Evolutionary conservation across 2,797 vertebrate species (phyloP).

Genomic region (Florisuga fusca): DNA sequence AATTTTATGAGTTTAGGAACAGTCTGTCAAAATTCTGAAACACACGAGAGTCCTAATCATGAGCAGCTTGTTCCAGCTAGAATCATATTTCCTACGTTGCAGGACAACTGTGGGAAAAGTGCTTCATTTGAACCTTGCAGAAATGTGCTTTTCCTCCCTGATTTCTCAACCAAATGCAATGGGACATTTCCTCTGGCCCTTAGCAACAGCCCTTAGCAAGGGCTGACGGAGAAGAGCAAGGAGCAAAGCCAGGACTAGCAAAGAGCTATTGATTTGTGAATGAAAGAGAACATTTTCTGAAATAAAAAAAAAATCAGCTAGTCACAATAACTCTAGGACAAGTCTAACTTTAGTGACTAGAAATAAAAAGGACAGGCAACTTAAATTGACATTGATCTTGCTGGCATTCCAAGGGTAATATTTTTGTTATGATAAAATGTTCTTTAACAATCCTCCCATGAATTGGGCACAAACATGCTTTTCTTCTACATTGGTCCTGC

Average conservation of each 20-base stretch:
- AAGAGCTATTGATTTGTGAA: conserved; percentile 32
- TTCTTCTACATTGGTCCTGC: conserved; percentile 32
- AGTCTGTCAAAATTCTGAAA: conserved; percentile 35
- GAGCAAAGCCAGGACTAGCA: conserved; percentile 47
- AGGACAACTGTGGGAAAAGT: conserved; percentile 5
- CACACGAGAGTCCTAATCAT: neutral
- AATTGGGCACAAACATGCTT: conserved; percentile 42
- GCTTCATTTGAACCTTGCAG: conserved; percentile 44
- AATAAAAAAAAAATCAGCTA: neutral
- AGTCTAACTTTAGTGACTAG: neutral
- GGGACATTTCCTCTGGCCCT: conserved; percentile 50
- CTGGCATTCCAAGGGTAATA: conserved; percentile 42
- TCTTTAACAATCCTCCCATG: conserved; percentile 44
- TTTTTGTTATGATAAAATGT: conserved; percentile 66
- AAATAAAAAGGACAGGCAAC: conserved; percentile 9
- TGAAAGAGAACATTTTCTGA: conserved; percentile 42
- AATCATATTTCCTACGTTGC: neutral
- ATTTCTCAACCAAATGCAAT: conserved; percentile 43
- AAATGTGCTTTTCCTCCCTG: conserved; percentile 20
- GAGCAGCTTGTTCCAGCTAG: neutral
- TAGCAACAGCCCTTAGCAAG: conserved; percentile 39
- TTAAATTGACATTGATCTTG: conserved; percentile 19
- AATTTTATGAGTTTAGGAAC: conserved; percentile 24
- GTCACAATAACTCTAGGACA: neutral
- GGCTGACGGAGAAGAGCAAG: neutral